These are phyloP conservation scores for Morphnarchus princeps DNA, from an alignment of 2,113 vertebrate genomes.

Conservation along the genomic window DNA sequence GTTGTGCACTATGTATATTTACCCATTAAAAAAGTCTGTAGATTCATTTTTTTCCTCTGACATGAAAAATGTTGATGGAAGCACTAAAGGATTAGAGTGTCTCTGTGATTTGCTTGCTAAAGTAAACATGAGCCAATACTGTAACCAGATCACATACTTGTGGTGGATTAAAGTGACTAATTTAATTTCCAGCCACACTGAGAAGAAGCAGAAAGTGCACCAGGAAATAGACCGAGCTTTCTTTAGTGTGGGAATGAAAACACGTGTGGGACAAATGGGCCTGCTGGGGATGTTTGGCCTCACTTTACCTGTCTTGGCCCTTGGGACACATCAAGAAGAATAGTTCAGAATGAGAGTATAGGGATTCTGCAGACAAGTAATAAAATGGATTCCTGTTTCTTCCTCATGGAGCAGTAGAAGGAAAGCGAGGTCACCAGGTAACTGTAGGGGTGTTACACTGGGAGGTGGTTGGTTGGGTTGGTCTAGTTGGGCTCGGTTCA, in stretches of 20 bases:
- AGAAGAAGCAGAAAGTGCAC: conserved; percentile 15
- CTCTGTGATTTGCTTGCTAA: conserved; percentile 15
- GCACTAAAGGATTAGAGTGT: neutral
- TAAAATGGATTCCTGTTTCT: neutral
- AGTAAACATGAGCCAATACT: neutral
- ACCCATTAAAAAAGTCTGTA: neutral
- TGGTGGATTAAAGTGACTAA: neutral
- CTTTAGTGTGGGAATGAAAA: conserved; percentile 42
- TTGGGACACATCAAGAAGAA: neutral
- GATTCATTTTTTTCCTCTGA: neutral
- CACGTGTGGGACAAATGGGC: neutral
- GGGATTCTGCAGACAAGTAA: neutral
- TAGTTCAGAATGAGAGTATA: neutral
- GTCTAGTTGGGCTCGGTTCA: neutral
- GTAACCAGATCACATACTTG: conserved; percentile 40
- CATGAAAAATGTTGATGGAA: conserved; percentile 41
- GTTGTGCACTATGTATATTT: conserved; percentile 26
- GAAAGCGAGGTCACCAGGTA: neutral
- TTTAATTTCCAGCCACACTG: neutral
- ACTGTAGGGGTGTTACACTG: neutral
- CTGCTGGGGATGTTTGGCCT: neutral
- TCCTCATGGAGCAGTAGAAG: neutral
- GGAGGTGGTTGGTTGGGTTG: neutral
- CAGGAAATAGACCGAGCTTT: conserved; percentile 32
- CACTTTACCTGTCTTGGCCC: neutral